Evolutionary conservation across 2,113 vertebrate genomes (phyloP).

Genomic region (Hemibates koningsi): DNA sequence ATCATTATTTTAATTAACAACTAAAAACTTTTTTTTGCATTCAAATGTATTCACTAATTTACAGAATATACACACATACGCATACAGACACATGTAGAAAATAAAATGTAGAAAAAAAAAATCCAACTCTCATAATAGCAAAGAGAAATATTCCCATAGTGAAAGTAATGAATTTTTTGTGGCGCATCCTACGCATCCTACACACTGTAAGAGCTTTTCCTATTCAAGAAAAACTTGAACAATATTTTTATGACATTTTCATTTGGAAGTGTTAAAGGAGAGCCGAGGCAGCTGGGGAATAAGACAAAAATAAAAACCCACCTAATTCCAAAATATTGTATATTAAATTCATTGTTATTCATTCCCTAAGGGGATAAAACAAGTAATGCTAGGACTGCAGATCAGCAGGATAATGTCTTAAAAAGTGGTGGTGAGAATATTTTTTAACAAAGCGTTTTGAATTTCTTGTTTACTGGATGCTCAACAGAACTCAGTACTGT

Average conservation of each 20-base stretch:
- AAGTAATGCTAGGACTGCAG: constrained; percentile 12
- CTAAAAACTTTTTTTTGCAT: neutral
- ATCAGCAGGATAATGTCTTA: constrained; percentile 17
- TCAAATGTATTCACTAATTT: neutral
- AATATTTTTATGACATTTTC: neutral
- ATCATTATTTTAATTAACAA: neutral
- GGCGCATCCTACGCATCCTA: neutral
- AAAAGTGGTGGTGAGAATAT: neutral
- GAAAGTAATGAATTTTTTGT: neutral
- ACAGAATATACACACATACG: neutral
- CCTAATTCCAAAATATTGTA: constrained; percentile 28
- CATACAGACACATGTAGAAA: neutral
- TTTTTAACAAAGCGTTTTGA: neutral
- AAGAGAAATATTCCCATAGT: neutral
- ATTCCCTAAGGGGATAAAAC: neutral
- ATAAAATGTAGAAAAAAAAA: neutral
- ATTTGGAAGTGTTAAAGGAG: neutral
- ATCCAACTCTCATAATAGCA: neutral
- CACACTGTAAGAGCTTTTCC: neutral
- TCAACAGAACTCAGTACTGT: neutral
- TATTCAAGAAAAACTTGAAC: neutral
- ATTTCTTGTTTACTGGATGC: neutral
- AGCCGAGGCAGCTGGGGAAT: neutral
- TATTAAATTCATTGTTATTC: constrained; percentile 21
- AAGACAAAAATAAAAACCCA: neutral